These are phyloP conservation scores for Drosophila pachea DNA, from an alignment of 1,140 invertebrate genomes.

Conservation along the genomic window DNA sequence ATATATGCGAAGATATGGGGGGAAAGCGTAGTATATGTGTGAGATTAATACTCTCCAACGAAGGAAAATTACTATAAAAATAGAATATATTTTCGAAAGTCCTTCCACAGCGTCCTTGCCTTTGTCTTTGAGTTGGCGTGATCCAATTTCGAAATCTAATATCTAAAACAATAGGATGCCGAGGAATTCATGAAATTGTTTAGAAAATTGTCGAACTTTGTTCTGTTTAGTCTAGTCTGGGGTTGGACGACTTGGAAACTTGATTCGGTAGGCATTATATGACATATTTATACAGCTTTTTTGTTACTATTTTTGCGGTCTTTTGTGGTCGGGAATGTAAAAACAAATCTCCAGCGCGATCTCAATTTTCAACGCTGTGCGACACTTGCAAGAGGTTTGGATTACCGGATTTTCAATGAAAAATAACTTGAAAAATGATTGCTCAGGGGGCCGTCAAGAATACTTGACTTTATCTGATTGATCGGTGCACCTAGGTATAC, in stretches of 20 bases:
- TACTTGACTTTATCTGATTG: conserved; percentile 26
- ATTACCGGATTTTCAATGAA: conserved; percentile 32
- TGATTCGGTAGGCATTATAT: conserved; percentile 8
- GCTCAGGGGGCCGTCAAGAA: conserved; percentile 7
- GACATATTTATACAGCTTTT: conserved; percentile 5
- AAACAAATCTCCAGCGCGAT: conserved; percentile 22
- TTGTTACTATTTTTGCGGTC: conserved; percentile 34
- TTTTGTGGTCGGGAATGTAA: conserved; percentile 23
- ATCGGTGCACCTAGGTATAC: background rate
- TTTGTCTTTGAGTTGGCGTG: background rate
- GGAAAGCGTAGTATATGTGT: too few species aligned
- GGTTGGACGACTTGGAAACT: conserved; percentile 28
- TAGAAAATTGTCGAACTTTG: conserved; percentile 12
- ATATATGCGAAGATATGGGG: too few species aligned
- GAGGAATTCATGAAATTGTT: conserved; percentile 14
- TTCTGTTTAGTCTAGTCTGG: conserved; percentile 19
- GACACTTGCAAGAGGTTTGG: conserved; percentile 21
- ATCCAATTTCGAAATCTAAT: background rate
- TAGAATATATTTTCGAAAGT: background rate
- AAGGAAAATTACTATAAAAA: too few species aligned
- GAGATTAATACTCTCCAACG: too few species aligned
- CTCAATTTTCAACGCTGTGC: conserved; percentile 17
- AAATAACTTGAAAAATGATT: conserved; percentile 1
- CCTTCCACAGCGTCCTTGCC: too few species aligned
- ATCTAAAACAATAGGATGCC: background rate